phyloP scores from a whole-genome alignment of 2,113 vertebrate genomes.

The Dendrocopos noguchii region DNA sequence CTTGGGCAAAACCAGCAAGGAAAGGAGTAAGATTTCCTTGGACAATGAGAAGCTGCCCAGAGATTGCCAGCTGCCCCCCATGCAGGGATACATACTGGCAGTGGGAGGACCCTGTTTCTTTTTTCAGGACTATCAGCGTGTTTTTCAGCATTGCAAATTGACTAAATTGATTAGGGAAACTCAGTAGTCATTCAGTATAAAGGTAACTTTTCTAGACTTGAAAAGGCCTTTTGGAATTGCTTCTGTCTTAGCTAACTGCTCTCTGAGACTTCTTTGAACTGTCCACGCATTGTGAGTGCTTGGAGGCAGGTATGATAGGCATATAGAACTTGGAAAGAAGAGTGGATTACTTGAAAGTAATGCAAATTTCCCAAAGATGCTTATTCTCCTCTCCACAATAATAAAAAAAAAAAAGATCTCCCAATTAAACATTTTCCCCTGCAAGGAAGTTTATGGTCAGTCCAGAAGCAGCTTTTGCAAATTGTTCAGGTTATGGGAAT shows the following conservation, averaged over 20 bases:
- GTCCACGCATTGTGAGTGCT: neutral
- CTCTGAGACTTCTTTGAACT: neutral
- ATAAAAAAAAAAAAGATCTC: neutral
- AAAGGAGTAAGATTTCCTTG: neutral
- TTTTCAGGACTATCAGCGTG: neutral
- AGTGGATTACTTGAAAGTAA: neutral
- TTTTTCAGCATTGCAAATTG: neutral
- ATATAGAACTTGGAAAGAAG: neutral
- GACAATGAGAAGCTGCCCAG: neutral
- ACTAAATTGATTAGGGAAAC: neutral
- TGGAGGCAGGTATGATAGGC: neutral
- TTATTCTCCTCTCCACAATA: neutral
- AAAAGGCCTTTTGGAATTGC: neutral
- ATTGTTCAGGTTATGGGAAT: neutral
- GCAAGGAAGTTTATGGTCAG: neutral
- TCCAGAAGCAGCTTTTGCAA: neutral
- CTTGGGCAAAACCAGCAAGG: constrained; percentile 2
- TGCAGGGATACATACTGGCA: neutral
- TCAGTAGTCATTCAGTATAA: neutral
- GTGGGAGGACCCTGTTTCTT: neutral
- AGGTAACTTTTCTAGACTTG: neutral
- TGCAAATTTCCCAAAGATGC: neutral
- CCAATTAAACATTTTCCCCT: neutral
- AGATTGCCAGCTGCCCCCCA: neutral
- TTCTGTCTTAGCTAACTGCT: neutral